A percentile compares a stretch with the other conserved stretches of the same genome.
These are phyloP conservation scores for Euzetes globulus DNA, from an alignment of 2,888 invertebrate genomes.

Conservation along the genomic window DNA sequence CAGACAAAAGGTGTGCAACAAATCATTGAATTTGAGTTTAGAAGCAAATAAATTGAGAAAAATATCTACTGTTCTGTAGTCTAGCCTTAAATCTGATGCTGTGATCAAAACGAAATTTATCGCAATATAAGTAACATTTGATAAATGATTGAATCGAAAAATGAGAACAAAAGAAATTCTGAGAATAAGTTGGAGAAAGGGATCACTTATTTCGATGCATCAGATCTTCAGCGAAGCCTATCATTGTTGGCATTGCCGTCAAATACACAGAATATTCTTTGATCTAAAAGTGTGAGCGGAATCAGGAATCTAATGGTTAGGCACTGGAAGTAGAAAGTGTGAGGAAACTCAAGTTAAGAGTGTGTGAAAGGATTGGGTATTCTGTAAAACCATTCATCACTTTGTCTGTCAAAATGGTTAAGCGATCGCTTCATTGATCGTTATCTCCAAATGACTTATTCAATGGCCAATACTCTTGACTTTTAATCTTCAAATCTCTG, in stretches of 20 bases:
- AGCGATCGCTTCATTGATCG: not conserved
- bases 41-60: not conserved
- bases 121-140: conserved; percentile 19
- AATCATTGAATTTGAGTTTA: not conserved
- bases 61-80: not conserved
- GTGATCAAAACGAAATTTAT: conserved; percentile 12
- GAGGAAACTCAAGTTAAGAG: not conserved
- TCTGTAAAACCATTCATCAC: too few relatives aligned
- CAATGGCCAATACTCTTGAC: too few relatives aligned
- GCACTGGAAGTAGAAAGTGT: not conserved
- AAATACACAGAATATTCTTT: not conserved
- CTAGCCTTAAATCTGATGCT: not conserved
- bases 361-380: conserved; percentile 10
- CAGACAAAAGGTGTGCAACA: conserved; percentile 11
- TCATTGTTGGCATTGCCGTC: not conserved
- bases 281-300: not conserved
- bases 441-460: not conserved
- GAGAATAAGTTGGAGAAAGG: not conserved
- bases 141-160: not conserved
- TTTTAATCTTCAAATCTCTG: not conserved
- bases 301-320: not conserved
- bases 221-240: not conserved
- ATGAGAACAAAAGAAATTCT: not conserved
- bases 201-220: conserved; percentile 11
- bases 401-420: too few relatives aligned